Evolutionary conservation across 2,888 invertebrate species (phyloP).

Genomic region (Mechanitis mazaeus): DNA sequence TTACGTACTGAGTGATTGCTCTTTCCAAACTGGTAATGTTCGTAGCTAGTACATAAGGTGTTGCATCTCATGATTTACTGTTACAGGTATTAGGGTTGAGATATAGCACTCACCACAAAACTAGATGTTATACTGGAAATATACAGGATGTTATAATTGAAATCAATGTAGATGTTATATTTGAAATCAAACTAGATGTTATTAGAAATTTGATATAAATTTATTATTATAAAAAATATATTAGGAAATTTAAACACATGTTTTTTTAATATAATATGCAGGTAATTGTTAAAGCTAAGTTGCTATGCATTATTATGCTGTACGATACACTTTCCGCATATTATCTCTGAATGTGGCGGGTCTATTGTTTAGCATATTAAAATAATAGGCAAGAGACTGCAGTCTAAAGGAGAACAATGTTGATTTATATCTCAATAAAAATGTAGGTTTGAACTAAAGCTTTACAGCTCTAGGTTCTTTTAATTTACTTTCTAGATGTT

Average conservation of each 20-base stretch:
- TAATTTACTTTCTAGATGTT: too few relatives aligned
- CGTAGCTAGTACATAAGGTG: slow-evolving; percentile 37
- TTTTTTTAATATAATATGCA: background rate
- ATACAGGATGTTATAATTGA: too few relatives aligned
- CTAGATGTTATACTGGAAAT: too few relatives aligned
- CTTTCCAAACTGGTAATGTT: slow-evolving; percentile 61
- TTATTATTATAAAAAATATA: too few relatives aligned
- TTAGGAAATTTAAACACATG: background rate
- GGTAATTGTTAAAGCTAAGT: background rate
- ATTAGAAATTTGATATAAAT: too few relatives aligned
- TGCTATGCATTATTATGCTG: slow-evolving; percentile 14
- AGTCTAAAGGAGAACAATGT: slow-evolving; percentile 10
- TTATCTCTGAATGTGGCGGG: slow-evolving; percentile 28
- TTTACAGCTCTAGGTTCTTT: too few relatives aligned
- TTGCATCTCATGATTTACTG: slow-evolving; percentile 62
- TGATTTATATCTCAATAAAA: slow-evolving; percentile 3
- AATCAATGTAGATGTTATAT: too few relatives aligned
- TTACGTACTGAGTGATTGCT: slow-evolving; percentile 74
- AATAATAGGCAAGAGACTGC: slow-evolving; percentile 6
- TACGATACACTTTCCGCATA: slow-evolving; percentile 17
- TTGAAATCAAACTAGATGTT: too few relatives aligned
- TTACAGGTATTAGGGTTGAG: slow-evolving; percentile 30
- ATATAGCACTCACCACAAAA: background rate
- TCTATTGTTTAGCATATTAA: slow-evolving; percentile 10
- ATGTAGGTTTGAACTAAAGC: background rate